Conservation (phyloP, 2,113 vertebrate genomes). For the Actenoides lindsayi region DNA sequence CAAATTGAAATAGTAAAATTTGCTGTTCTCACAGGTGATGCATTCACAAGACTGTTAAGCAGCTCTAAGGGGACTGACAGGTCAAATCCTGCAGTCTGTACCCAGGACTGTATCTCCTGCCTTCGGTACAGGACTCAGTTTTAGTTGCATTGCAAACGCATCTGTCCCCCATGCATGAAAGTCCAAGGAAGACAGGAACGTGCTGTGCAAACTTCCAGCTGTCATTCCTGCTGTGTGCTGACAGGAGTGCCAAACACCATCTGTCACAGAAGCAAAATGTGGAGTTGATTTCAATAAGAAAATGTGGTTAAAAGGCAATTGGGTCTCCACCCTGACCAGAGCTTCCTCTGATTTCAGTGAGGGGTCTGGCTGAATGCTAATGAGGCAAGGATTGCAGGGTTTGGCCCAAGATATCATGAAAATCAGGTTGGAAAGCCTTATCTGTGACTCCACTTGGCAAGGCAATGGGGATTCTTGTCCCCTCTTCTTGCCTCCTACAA, state of each 20-base stretch:
- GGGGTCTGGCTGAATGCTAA: background rate
- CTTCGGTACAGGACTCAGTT: background rate
- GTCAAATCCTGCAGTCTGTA: background rate
- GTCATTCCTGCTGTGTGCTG: background rate
- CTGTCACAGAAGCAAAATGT: fast-evolving
- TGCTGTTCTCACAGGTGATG: background rate
- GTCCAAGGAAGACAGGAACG: background rate
- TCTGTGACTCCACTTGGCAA: background rate
- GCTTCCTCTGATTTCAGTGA: background rate
- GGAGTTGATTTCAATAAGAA: background rate
- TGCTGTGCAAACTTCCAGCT: background rate
- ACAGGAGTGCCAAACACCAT: background rate
- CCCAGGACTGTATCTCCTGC: background rate
- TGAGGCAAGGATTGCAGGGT: background rate
- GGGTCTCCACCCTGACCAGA: background rate
- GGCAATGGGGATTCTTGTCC: fast-evolving
- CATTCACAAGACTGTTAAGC: background rate
- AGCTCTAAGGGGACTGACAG: background rate
- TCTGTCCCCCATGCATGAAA: background rate
- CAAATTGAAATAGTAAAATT: background rate
- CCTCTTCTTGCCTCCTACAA: background rate
- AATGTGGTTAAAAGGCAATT: background rate
- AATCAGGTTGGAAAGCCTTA: background rate
- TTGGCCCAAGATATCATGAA: background rate
- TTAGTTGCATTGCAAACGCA: background rate